phyloP scores from a whole-genome alignment of 2,113 vertebrate species.

The Silurus glanis region DNA sequence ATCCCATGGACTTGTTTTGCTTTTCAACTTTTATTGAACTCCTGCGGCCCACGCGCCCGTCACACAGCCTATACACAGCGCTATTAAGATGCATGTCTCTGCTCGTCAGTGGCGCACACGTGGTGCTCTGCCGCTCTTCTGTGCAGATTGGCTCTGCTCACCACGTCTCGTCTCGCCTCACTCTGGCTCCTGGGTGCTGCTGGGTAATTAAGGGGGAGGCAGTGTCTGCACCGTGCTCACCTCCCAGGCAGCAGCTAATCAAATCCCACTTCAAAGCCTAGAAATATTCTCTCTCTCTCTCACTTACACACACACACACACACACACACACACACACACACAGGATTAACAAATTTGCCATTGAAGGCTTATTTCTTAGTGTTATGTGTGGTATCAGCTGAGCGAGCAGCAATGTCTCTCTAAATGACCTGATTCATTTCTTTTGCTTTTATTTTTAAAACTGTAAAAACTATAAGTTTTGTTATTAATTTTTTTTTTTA shows the following conservation, averaged over 20 bases:
- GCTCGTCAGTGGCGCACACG: constrained; percentile 20
- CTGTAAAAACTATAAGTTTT: neutral
- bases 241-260: constrained; percentile 64
- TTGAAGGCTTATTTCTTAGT: constrained; percentile 12
- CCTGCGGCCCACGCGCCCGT: neutral
- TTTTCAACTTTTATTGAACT: constrained; percentile 44
- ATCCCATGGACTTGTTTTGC: neutral
- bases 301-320: neutral
- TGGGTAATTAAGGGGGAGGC: constrained; percentile 54
- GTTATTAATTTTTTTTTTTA: constrained; percentile 38
- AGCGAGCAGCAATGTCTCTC: neutral
- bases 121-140: constrained; percentile 22
- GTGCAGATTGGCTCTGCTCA: neutral
- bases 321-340: constrained; percentile 27
- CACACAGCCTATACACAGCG: neutral
- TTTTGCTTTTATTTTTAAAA: neutral
- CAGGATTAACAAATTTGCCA: constrained; percentile 32
- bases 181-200: constrained; percentile 40
- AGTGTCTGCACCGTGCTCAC: constrained; percentile 55
- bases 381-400: neutral
- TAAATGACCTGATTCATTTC: neutral
- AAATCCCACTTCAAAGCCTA: constrained; percentile 72
- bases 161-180: constrained; percentile 20
- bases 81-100: constrained; percentile 39
- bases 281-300: constrained; percentile 51